A percentile compares a stretch with the other conserved stretches of the same genome.
These are phyloP conservation scores for Okamejei kenojei DNA, from an alignment of 2,797 vertebrate species.

Conservation along the genomic window DNA sequence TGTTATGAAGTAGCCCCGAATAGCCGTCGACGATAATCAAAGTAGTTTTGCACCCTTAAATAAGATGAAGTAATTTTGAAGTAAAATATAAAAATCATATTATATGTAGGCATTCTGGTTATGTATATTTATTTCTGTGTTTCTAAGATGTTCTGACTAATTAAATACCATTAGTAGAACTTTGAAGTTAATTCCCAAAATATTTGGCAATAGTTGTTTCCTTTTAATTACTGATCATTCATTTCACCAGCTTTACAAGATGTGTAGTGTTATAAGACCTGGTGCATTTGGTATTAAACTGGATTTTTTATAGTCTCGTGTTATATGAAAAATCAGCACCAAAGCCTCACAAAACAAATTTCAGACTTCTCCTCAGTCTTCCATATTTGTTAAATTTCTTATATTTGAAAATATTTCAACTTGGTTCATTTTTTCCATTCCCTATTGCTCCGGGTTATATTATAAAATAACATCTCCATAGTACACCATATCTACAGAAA, in stretches of 20 bases:
- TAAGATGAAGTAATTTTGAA: neutral
- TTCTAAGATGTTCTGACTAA: neutral
- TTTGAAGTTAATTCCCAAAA: neutral
- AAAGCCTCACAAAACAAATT: neutral
- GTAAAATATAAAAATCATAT: neutral
- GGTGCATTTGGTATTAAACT: neutral
- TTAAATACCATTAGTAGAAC: neutral
- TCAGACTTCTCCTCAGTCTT: neutral
- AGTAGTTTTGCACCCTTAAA: neutral
- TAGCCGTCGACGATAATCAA: neutral
- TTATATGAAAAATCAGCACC: neutral
- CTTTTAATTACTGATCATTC: neutral
- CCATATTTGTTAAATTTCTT: neutral
- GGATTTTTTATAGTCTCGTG: neutral
- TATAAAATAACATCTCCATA: neutral
- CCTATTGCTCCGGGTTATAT: neutral
- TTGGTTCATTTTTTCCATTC: neutral
- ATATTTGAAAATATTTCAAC: neutral
- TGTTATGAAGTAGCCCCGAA: neutral
- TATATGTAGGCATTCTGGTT: too few relatives aligned
- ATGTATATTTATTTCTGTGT: neutral
- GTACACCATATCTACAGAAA: neutral
- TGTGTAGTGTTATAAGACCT: neutral
- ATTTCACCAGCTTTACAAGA: neutral
- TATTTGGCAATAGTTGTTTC: slow-evolving; percentile 3